Conservation (phyloP, 2,888 invertebrate genomes). For the Melanotus villosus region DNA sequence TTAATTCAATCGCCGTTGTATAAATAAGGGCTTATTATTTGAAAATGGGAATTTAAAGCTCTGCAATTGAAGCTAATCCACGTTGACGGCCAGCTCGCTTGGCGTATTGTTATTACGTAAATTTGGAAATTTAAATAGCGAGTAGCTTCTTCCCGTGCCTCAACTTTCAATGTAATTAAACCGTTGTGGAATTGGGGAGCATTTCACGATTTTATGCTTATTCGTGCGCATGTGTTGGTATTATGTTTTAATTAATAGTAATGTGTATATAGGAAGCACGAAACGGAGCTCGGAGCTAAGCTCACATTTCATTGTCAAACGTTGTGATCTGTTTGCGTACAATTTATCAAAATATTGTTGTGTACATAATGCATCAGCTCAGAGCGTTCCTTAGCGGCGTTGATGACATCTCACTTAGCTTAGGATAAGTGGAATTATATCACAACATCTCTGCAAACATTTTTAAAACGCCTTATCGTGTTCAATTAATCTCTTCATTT, state of each 20-base stretch:
- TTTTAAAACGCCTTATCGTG: slow-evolving; percentile 47
- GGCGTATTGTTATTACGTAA: slow-evolving; percentile 23
- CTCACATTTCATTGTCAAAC: slow-evolving; percentile 58
- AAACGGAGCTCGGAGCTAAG: slow-evolving; percentile 46
- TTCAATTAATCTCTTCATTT: slow-evolving; percentile 53
- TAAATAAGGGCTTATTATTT: slow-evolving; percentile 27
- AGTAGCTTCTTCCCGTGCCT: slow-evolving; percentile 24
- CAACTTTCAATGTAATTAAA: slow-evolving; percentile 35
- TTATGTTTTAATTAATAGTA: slow-evolving; percentile 43
- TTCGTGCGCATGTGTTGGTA: slow-evolving; percentile 35
- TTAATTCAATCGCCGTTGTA: slow-evolving; percentile 24
- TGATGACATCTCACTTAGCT: slow-evolving; percentile 50
- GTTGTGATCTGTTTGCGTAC: slow-evolving; percentile 60
- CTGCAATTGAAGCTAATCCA: slow-evolving; percentile 22
- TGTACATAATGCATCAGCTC: slow-evolving; percentile 35
- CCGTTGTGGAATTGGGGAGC: slow-evolving; percentile 26
- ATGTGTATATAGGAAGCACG: slow-evolving; percentile 35
- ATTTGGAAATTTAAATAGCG: slow-evolving; percentile 28
- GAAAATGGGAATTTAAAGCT: slow-evolving; percentile 27
- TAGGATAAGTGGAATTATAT: slow-evolving; percentile 51
- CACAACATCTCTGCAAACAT: slow-evolving; percentile 50
- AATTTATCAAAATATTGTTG: slow-evolving; percentile 62
- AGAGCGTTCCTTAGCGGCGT: slow-evolving; percentile 35
- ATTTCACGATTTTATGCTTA: slow-evolving; percentile 37
- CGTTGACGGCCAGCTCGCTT: slow-evolving; percentile 22